Evolutionary conservation across 2,113 vertebrate species (phyloP).

Genomic region (Phyllostomus discolor): DNA sequence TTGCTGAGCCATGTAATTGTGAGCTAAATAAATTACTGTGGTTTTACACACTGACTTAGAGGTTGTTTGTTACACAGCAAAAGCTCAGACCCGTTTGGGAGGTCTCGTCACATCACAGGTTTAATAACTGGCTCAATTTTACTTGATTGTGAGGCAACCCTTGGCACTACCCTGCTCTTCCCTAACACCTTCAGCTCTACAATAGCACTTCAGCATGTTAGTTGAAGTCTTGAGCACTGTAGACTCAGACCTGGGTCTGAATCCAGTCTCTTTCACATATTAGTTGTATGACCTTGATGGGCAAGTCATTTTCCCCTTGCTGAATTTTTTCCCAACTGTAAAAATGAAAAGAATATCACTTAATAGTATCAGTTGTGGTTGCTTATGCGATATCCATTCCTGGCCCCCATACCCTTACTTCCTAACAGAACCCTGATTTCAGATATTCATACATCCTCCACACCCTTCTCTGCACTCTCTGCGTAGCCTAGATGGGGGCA

Average conservation of each 20-base stretch:
- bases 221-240: background rate
- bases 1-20: background rate
- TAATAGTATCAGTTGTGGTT: background rate
- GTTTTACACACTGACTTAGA: slow-evolving; percentile 30
- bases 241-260: background rate
- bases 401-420: background rate
- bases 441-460: background rate
- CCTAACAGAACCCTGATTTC: background rate
- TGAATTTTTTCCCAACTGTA: background rate
- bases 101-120: background rate
- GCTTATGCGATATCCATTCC: background rate
- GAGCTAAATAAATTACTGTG: slow-evolving; percentile 17
- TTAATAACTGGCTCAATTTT: background rate
- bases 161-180: background rate
- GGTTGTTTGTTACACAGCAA: background rate
- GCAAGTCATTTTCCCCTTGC: background rate
- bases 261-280: background rate
- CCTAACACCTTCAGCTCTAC: background rate
- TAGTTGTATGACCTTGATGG: background rate
- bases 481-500: background rate
- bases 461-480: background rate
- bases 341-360: background rate
- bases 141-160: background rate
- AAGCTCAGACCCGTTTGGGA: background rate
- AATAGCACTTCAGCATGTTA: background rate